phyloP scores from a whole-genome alignment of 2,113 vertebrate genomes.

The Carollia perspicillata region DNA sequence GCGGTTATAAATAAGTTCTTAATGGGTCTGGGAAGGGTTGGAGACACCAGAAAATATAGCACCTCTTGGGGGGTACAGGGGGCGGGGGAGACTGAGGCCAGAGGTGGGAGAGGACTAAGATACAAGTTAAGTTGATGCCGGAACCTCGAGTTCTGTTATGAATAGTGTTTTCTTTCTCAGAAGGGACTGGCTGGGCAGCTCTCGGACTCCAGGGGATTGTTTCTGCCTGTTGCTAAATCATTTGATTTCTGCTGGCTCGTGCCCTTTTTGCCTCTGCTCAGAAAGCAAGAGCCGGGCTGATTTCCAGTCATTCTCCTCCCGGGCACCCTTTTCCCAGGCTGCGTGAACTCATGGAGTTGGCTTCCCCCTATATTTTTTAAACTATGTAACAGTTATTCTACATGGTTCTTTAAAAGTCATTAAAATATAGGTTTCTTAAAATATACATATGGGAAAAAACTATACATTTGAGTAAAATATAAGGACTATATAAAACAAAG shows the following conservation, averaged over 20 bases:
- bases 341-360: background rate
- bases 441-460: background rate
- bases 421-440: background rate
- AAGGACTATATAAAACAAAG: background rate
- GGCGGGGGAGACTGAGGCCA: background rate
- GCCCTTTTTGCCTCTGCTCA: background rate
- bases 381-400: background rate
- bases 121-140: conserved; percentile 47
- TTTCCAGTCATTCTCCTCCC: background rate
- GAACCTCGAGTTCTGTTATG: conserved; percentile 46
- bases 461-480: background rate
- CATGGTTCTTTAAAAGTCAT: background rate
- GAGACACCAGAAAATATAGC: conserved; percentile 47
- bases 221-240: background rate
- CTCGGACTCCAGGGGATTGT: background rate
- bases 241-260: background rate
- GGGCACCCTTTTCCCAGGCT: background rate
- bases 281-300: background rate
- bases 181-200: conserved; percentile 16
- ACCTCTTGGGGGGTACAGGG: background rate
- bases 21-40: conserved; percentile 42
- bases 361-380: background rate
- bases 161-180: conserved; percentile 58
- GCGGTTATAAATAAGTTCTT: conserved; percentile 73
- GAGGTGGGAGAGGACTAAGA: conserved; percentile 17